Evolutionary conservation across 2,797 vertebrate genomes (phyloP).

Genomic region (Clarias pachynema): DNA sequence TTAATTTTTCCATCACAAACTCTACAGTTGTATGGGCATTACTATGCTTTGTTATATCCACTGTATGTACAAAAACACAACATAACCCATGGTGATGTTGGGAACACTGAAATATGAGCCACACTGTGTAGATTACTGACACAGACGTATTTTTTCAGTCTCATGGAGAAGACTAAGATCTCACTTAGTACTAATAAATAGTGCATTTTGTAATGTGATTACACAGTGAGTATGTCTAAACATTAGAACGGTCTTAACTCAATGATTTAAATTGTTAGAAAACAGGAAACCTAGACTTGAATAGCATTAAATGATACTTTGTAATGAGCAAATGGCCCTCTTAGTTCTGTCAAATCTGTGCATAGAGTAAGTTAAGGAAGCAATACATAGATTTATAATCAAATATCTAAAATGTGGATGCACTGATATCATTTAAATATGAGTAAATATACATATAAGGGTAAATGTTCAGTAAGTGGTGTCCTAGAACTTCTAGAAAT

Average conservation of each 20-base stretch:
- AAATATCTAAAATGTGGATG: constrained; percentile 3
- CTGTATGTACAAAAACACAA: background rate
- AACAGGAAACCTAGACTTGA: constrained; percentile 8
- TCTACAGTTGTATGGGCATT: background rate
- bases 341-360: constrained; percentile 9
- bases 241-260: constrained; percentile 13
- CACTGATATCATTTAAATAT: background rate
- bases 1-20: background rate
- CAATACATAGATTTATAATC: constrained; percentile 23
- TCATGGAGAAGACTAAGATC: background rate
- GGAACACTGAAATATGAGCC: constrained; percentile 8
- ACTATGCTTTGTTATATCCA: background rate
- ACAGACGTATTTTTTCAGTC: background rate
- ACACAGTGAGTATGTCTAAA: constrained; percentile 15
- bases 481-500: constrained; percentile 14
- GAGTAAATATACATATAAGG: background rate
- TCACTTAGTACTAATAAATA: constrained; percentile 24
- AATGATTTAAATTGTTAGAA: background rate
- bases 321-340: background rate
- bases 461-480: constrained; percentile 2
- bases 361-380: constrained; percentile 29
- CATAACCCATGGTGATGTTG: background rate
- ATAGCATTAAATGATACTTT: constrained; percentile 11
- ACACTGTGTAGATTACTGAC: constrained; percentile 7
- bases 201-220: constrained; percentile 25